These are phyloP conservation scores for Drosophila meridionalis DNA, from an alignment of 2,888 invertebrate species.

Conservation along the genomic window DNA sequence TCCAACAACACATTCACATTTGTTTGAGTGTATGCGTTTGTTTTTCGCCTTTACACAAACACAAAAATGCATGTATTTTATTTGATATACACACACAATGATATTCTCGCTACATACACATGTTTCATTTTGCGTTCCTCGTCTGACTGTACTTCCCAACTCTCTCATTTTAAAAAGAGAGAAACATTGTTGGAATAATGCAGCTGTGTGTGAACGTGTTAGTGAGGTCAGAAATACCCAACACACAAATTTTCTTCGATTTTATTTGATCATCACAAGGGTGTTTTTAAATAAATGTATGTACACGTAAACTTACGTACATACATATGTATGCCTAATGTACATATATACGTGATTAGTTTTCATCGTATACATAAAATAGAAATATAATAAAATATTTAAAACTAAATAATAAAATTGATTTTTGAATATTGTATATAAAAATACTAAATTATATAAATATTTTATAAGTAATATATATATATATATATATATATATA, in stretches of 20 bases:
- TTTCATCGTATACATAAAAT: neutral
- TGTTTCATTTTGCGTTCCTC: slow-evolving; percentile 74
- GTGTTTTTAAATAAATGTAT: slow-evolving; percentile 39
- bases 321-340: slow-evolving; percentile 9
- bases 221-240: slow-evolving; percentile 71
- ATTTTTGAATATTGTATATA: too few relatives aligned
- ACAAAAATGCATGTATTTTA: slow-evolving; percentile 61
- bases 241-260: slow-evolving; percentile 56
- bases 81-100: slow-evolving; percentile 58
- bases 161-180: slow-evolving; percentile 62
- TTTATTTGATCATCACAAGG: slow-evolving; percentile 49
- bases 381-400: neutral
- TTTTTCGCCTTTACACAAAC: slow-evolving; percentile 59
- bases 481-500: neutral
- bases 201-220: slow-evolving; percentile 67
- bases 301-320: slow-evolving; percentile 29
- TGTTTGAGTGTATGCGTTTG: slow-evolving; percentile 45
- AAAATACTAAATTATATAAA: too few relatives aligned
- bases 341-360: neutral
- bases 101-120: slow-evolving; percentile 65
- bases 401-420: neutral
- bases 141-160: slow-evolving; percentile 75
- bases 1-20: slow-evolving; percentile 44
- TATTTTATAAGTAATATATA: neutral
- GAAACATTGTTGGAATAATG: slow-evolving; percentile 61